Evolutionary conservation across 2,797 vertebrate species (phyloP).

Genomic region (Zonotrichia albicollis): DNA sequence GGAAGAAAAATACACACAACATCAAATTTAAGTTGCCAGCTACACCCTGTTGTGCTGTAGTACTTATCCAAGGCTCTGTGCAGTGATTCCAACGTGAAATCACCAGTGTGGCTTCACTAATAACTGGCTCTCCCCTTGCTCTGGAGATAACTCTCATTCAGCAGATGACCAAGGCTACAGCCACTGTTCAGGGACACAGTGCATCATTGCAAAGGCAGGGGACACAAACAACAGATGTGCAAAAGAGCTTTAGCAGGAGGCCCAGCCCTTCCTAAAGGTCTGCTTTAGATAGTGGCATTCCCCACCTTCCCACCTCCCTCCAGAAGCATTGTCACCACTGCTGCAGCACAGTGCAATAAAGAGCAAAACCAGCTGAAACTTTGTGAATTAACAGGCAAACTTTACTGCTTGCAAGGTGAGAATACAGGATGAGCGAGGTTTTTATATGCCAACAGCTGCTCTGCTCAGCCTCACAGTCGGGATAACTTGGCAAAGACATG

Average conservation of each 20-base stretch:
- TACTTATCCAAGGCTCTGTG: not conserved
- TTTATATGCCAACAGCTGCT: constrained; percentile 4
- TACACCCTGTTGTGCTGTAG: not conserved
- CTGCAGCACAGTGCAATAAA: not conserved
- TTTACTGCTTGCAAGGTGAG: constrained; percentile 47
- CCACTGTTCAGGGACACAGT: not conserved
- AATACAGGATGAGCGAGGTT: not conserved
- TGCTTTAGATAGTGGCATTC: not conserved
- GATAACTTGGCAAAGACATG: not conserved
- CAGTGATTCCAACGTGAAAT: not conserved
- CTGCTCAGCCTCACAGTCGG: not conserved
- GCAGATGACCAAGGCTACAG: not conserved
- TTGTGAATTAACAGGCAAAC: constrained; percentile 28
- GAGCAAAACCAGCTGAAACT: constrained; percentile 3
- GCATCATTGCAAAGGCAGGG: not conserved
- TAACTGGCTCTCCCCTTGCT: not conserved
- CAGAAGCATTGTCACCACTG: not conserved
- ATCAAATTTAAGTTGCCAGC: not conserved
- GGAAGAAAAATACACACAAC: not conserved
- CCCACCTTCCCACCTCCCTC: not conserved
- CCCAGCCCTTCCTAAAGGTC: not conserved
- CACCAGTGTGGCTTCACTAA: not conserved
- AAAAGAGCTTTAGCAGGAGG: not conserved
- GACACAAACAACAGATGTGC: not conserved
- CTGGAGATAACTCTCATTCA: not conserved